Conservation (phyloP, 2,888 invertebrate genomes). For the Drosophila mercatorum region DNA sequence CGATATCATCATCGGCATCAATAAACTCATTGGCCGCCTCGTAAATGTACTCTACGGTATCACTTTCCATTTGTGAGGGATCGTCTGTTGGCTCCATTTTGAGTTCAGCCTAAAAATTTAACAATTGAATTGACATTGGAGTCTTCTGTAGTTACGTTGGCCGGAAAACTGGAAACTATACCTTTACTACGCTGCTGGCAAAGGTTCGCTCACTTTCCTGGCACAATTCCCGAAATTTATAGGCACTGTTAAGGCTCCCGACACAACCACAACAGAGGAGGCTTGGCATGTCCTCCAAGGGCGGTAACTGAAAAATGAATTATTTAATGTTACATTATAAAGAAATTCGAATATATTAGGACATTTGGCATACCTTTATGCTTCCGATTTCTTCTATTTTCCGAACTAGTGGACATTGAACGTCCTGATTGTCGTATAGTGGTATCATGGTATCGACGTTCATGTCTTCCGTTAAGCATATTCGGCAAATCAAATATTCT, state of each 20-base stretch:
- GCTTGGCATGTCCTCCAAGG: conserved; percentile 80
- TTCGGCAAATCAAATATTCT: conserved; percentile 79
- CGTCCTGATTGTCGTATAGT: conserved; percentile 71
- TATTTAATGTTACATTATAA: background rate
- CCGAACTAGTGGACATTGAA: conserved; percentile 72
- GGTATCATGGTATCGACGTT: conserved; percentile 73
- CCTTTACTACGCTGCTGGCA: conserved; percentile 78
- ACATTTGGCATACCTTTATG: conserved; percentile 64
- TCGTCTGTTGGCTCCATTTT: conserved; percentile 73
- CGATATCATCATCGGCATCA: conserved; percentile 72
- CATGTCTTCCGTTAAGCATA: conserved; percentile 79
- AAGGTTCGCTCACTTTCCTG: conserved; percentile 81
- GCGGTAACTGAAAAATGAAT: conserved; percentile 64
- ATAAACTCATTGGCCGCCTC: conserved; percentile 73
- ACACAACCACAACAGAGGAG: conserved; percentile 81
- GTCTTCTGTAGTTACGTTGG: background rate
- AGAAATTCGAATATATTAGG: background rate
- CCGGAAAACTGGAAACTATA: conserved; percentile 13
- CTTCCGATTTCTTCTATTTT: conserved; percentile 82
- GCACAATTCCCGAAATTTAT: conserved; percentile 80
- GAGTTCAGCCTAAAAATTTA: conserved; percentile 67
- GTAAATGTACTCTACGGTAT: conserved; percentile 68
- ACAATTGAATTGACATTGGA: background rate
- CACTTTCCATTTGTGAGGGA: conserved; percentile 45
- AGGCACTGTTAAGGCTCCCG: conserved; percentile 70